phyloP scores from a whole-genome alignment of 2,113 vertebrate genomes.

The Actinemys pallida region DNA sequence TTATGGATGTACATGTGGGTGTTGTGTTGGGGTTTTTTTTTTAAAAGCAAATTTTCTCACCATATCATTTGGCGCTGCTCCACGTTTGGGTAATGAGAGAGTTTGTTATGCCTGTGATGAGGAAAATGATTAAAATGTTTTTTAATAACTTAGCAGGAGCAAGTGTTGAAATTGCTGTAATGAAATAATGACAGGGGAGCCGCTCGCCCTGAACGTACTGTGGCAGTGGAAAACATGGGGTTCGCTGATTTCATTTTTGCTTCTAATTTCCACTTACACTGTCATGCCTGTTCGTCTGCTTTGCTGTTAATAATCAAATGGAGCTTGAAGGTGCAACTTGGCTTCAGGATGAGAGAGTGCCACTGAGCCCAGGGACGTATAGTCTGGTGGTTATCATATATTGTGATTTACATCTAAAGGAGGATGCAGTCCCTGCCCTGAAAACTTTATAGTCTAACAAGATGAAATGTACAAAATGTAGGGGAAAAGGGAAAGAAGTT shows the following conservation, averaged over 20 bases:
- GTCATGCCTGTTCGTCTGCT: background rate
- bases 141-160: constrained; percentile 73
- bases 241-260: constrained; percentile 46
- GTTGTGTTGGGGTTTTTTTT: background rate
- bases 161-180: constrained; percentile 73
- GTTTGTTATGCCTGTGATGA: constrained; percentile 76
- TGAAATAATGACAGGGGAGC: constrained; percentile 75
- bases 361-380: background rate
- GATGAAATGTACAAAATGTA: too few species aligned
- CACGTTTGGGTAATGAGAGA: constrained; percentile 65
- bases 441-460: too few species aligned
- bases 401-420: too few species aligned
- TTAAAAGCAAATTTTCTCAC: constrained; percentile 1
- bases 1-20: accelerated
- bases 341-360: background rate
- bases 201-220: constrained; percentile 51
- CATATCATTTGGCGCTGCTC: constrained; percentile 49
- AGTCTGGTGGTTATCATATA: background rate
- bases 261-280: background rate
- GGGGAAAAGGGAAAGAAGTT: too few species aligned
- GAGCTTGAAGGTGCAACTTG: background rate
- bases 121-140: constrained; percentile 74
- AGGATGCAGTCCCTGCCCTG: too few species aligned
- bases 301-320: background rate
- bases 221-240: constrained; percentile 3